These are phyloP conservation scores for Rhegmatorhina hoffmannsi DNA, from an alignment of 2,113 vertebrate genomes.

Conservation along the genomic window DNA sequence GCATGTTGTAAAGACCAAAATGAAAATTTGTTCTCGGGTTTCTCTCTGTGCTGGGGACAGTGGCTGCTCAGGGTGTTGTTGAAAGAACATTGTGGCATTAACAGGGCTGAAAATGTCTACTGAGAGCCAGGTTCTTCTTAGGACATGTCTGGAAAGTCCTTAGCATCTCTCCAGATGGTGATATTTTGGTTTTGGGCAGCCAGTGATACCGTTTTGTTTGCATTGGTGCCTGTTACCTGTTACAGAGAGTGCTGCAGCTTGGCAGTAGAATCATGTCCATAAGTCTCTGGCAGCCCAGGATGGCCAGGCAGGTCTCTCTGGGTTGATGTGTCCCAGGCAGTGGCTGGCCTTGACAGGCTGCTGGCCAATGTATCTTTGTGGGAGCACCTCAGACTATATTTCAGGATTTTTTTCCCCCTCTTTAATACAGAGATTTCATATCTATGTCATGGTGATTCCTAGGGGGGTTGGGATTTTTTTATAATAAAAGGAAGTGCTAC, in stretches of 20 bases:
- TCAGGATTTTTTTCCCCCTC: neutral
- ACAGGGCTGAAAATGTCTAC: neutral
- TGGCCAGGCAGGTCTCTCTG: neutral
- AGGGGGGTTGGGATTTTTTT: neutral
- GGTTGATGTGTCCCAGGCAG: neutral
- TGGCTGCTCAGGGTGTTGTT: neutral
- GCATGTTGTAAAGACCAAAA: neutral
- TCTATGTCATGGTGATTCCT: neutral
- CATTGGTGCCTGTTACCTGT: neutral
- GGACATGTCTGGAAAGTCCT: neutral
- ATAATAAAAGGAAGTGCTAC: accelerated
- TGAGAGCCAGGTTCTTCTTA: neutral
- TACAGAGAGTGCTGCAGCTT: neutral
- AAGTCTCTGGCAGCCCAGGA: accelerated
- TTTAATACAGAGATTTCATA: neutral
- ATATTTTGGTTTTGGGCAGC: neutral
- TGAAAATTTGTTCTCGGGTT: neutral
- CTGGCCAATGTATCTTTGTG: neutral
- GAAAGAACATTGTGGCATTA: neutral
- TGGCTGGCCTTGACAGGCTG: neutral
- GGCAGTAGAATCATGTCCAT: neutral
- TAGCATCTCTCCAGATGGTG: neutral
- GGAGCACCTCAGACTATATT: neutral
- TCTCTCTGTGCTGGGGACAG: neutral
- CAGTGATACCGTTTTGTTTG: neutral